A percentile compares a stretch with the other conserved stretches of the same genome.
Evolutionary conservation across 2,113 vertebrate species (phyloP).

Genomic region (Lucifuga dentata): DNA sequence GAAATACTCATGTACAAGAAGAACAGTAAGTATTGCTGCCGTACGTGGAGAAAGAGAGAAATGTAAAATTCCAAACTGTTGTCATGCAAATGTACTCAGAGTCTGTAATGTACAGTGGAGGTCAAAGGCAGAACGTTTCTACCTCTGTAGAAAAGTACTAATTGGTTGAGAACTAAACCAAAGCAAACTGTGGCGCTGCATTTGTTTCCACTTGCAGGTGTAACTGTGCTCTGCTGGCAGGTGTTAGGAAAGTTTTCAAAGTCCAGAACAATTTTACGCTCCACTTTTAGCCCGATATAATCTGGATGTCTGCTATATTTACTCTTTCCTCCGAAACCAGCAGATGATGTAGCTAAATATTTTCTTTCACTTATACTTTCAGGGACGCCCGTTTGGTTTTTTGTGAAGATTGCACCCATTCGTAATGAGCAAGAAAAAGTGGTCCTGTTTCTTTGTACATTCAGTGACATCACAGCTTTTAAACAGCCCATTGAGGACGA

Average conservation of each 20-base stretch:
- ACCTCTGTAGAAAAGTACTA: constrained; percentile 58
- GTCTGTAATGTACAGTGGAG: constrained; percentile 41
- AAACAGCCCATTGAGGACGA: constrained; percentile 99
- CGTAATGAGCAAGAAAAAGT: constrained; percentile 99
- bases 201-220: constrained; percentile 50
- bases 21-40: constrained; percentile 90
- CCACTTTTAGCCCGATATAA: background rate
- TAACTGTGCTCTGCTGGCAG: constrained; percentile 12
- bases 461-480: constrained; percentile 99
- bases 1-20: constrained; percentile 99
- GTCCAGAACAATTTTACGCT: constrained; percentile 2
- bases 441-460: constrained; percentile 98
- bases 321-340: constrained; percentile 12
- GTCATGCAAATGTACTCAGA: constrained; percentile 75
- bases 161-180: constrained; percentile 55
- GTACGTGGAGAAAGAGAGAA: background rate
- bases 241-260: constrained; percentile 41
- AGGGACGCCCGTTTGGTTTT: constrained; percentile 99
- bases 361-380: constrained; percentile 60
- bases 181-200: constrained; percentile 29
- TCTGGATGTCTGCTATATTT: background rate
- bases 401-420: constrained; percentile 99
- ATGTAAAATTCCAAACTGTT: constrained; percentile 40
- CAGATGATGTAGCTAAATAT: constrained; percentile 4
- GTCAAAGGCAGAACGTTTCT: constrained; percentile 71